Conservation (phyloP, 1,140 invertebrate species). For the Drosophila kikkawai region DNA sequence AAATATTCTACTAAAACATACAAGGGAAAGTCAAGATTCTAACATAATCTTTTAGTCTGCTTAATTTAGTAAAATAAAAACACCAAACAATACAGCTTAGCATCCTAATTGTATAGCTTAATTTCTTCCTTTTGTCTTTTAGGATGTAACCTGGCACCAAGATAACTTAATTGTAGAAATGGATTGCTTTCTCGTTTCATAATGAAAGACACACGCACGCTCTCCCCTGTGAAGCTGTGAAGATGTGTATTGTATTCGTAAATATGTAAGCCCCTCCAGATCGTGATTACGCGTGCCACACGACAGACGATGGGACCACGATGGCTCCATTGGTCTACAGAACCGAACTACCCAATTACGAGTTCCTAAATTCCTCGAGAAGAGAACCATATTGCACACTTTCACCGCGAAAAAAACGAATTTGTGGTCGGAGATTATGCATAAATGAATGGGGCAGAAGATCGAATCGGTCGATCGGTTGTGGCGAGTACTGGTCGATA, state of each 20-base stretch:
- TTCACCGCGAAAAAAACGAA: slow-evolving; percentile 74
- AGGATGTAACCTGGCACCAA: slow-evolving; percentile 16
- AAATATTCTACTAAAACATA: too few species aligned
- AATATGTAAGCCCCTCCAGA: slow-evolving; percentile 17
- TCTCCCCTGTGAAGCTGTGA: slow-evolving; percentile 8
- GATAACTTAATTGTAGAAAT: slow-evolving; percentile 36
- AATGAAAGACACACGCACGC: slow-evolving; percentile 71
- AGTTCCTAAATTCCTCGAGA: slow-evolving; percentile 29
- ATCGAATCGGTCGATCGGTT: slow-evolving; percentile 6
- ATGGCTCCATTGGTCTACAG: slow-evolving; percentile 2
- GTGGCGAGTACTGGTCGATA: slow-evolving; percentile 15
- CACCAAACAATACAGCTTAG: too few species aligned
- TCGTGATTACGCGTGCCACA: slow-evolving; percentile 67
- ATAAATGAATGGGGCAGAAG: slow-evolving; percentile 64
- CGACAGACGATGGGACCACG: slow-evolving; percentile 35
- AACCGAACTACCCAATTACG: slow-evolving; percentile 22
- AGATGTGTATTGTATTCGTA: slow-evolving; percentile 19
- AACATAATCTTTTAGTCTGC: too few species aligned
- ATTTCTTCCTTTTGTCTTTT: background rate
- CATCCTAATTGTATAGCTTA: background rate
- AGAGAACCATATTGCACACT: slow-evolving; percentile 62
- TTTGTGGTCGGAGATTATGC: slow-evolving; percentile 53
- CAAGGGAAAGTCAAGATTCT: too few species aligned
- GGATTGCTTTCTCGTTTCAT: slow-evolving; percentile 53
- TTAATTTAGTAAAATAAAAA: too few species aligned